Conservation (phyloP, 2,113 vertebrate genomes). For the Hemiprocne comata region DNA sequence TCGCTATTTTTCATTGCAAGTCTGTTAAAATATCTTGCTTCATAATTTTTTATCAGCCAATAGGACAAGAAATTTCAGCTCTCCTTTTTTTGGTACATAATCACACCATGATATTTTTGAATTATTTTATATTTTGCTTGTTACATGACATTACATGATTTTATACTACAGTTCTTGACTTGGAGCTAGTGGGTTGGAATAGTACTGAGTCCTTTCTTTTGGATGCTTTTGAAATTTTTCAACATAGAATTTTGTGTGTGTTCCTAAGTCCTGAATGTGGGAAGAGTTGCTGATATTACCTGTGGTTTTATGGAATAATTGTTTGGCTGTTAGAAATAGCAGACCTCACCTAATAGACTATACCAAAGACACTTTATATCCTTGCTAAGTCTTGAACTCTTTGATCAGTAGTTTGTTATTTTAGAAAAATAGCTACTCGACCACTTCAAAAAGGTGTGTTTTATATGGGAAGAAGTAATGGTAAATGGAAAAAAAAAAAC, state of each 20-base stretch:
- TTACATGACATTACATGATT: background rate
- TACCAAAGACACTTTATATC: background rate
- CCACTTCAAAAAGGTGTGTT: background rate
- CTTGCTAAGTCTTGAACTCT: background rate
- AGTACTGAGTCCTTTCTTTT: background rate
- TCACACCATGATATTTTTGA: background rate
- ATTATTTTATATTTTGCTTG: background rate
- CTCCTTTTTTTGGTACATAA: background rate
- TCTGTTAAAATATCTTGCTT: background rate
- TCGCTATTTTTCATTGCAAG: background rate
- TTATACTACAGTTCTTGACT: background rate
- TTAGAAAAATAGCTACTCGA: background rate
- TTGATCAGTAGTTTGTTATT: background rate
- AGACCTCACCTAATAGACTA: background rate
- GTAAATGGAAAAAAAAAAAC: background rate
- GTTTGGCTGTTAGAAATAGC: background rate
- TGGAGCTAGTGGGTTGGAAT: background rate
- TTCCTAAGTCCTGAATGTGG: background rate
- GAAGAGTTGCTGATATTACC: background rate
- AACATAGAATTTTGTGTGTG: background rate
- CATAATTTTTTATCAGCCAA: background rate
- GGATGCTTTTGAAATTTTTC: background rate
- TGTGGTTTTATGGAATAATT: background rate
- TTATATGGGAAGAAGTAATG: background rate
- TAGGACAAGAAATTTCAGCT: background rate